A percentile compares a stretch with the other conserved stretches of the same genome.
Evolutionary conservation across 2,888 invertebrate genomes (phyloP).

Genomic region (Neoascia interrupta): DNA sequence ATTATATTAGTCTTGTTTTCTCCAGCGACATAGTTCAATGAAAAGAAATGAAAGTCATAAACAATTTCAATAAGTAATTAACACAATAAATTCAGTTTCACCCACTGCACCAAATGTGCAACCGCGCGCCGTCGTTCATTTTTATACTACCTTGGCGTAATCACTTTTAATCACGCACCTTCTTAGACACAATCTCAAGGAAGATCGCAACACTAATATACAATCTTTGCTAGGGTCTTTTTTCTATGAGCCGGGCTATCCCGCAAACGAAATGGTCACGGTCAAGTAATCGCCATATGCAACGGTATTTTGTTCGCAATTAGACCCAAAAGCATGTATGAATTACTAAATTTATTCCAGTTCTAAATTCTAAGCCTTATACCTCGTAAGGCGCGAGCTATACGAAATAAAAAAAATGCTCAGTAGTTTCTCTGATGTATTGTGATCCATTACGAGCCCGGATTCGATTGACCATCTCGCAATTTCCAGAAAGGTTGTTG

Average conservation of each 20-base stretch:
- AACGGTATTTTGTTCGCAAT: conserved; percentile 49
- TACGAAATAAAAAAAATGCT: background rate
- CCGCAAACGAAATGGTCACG: conserved; percentile 47
- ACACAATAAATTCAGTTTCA: conserved; percentile 77
- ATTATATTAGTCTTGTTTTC: conserved; percentile 26
- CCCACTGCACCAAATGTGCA: conserved; percentile 79
- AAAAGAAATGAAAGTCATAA: conserved; percentile 63
- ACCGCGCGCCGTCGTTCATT: conserved; percentile 9
- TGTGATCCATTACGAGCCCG: conserved; percentile 40
- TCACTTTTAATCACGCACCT: conserved; percentile 74
- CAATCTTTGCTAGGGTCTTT: too few species aligned
- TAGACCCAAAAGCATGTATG: conserved; percentile 41
- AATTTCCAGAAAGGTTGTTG: too few species aligned
- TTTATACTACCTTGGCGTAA: conserved; percentile 68
- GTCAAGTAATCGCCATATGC: conserved; percentile 49
- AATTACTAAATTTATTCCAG: conserved; percentile 61
- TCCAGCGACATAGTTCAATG: conserved; percentile 26
- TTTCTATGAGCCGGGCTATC: background rate
- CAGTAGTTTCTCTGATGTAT: conserved; percentile 43
- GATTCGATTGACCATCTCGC: too few species aligned
- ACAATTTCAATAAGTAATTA: conserved; percentile 55
- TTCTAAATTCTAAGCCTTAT: conserved; percentile 57
- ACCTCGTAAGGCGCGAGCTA: conserved; percentile 9
- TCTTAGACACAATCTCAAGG: conserved; percentile 62
- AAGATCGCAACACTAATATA: conserved; percentile 5